Conservation (phyloP, 1,140 invertebrate genomes). For the Sarcophaga peregrina region DNA sequence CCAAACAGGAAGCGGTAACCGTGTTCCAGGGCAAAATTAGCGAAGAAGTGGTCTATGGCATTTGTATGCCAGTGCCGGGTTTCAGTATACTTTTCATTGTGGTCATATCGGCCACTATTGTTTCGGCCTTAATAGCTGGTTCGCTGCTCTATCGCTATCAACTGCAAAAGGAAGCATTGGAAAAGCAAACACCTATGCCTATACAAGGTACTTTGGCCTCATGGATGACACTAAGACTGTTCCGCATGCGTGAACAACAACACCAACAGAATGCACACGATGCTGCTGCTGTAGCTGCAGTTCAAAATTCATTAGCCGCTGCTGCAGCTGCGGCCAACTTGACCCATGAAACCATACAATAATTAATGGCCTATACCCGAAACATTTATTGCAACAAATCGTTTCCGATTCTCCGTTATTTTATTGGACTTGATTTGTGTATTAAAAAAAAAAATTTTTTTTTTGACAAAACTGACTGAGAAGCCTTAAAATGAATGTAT, state of each 20-base stretch:
- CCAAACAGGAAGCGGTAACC: slow-evolving; percentile 81
- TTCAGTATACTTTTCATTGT: slow-evolving; percentile 89
- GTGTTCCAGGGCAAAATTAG: slow-evolving; percentile 88
- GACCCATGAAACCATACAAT: slow-evolving; percentile 59
- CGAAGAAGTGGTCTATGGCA: slow-evolving; percentile 90
- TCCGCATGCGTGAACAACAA: slow-evolving; percentile 70
- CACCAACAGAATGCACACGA: slow-evolving; percentile 54
- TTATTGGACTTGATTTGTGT: too few relatives aligned
- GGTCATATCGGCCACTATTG: slow-evolving; percentile 84
- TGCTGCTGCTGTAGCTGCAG: slow-evolving; percentile 48
- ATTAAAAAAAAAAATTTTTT: too few relatives aligned
- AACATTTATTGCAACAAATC: neutral
- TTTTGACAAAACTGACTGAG: neutral
- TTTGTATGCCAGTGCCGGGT: slow-evolving; percentile 88
- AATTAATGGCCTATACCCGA: neutral
- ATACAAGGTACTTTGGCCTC: slow-evolving; percentile 74
- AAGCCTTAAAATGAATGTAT: neutral
- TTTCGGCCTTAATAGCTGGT: slow-evolving; percentile 82
- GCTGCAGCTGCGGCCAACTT: slow-evolving; percentile 33
- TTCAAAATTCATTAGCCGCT: slow-evolving; percentile 33
- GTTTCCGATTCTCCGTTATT: too few relatives aligned
- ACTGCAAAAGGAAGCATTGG: slow-evolving; percentile 74
- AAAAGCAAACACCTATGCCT: slow-evolving; percentile 68
- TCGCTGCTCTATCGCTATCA: slow-evolving; percentile 81
- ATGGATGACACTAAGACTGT: slow-evolving; percentile 78